A percentile compares a stretch with the other conserved stretches of the same genome.
Conservation (phyloP, 2,113 vertebrate genomes). For the Taxidea taxus region DNA sequence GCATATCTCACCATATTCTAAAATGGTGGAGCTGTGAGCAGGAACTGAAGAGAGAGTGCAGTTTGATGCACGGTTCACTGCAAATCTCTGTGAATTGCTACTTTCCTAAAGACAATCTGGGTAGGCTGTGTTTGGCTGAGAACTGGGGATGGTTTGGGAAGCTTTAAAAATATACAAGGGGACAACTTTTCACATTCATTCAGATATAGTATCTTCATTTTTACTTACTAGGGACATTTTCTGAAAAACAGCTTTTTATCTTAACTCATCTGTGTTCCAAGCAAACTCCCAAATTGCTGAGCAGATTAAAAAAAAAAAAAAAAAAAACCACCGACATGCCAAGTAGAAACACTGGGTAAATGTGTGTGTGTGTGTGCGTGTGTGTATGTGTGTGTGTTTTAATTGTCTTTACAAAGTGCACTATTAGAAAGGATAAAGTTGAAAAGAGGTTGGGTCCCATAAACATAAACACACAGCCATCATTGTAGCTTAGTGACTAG, state of each 20-base stretch:
- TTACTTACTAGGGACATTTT: constrained; percentile 73
- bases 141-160: constrained; percentile 71
- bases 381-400: not conserved
- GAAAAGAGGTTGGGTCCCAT: constrained; percentile 9
- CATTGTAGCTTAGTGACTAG: not conserved
- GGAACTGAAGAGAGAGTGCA: constrained; percentile 52
- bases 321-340: not conserved
- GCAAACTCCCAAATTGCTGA: constrained; percentile 71
- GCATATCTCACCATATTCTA: constrained; percentile 74
- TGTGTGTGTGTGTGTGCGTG: not conserved
- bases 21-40: constrained; percentile 75
- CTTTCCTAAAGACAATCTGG: constrained; percentile 76
- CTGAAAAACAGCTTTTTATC: constrained; percentile 68
- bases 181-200: constrained; percentile 76
- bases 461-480: not conserved
- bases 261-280: constrained; percentile 72
- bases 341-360: constrained; percentile 51
- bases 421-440: constrained; percentile 2
- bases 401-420: constrained; percentile 12
- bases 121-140: constrained; percentile 71
- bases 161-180: constrained; percentile 76
- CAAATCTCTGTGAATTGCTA: constrained; percentile 71
- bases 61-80: constrained; percentile 66
- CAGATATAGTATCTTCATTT: constrained; percentile 75
- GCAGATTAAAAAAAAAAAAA: constrained; percentile 48